These are phyloP conservation scores for Lepus oiostolus DNA, from an alignment of 2,797 vertebrate genomes.

Conservation along the genomic window DNA sequence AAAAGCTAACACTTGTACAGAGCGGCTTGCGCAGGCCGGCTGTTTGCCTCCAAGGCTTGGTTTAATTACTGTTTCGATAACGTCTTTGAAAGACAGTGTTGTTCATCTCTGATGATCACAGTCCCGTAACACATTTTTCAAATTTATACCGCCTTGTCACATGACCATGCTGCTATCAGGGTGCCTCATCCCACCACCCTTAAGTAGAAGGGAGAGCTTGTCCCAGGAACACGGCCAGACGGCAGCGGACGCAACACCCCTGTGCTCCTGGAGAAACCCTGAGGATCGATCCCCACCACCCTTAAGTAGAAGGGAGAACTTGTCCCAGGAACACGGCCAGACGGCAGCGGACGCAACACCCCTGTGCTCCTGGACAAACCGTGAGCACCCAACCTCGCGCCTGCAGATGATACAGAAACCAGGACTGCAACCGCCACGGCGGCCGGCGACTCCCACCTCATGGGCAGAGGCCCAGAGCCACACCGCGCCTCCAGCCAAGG, in stretches of 20 bases:
- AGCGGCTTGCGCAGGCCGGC: not conserved
- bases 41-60: slow-evolving; percentile 8
- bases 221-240: not conserved
- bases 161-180: not conserved
- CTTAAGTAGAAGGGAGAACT: not conserved
- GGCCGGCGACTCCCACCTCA: not conserved
- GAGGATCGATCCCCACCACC: not conserved
- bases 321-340: not conserved
- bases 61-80: not conserved
- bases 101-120: not conserved
- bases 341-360: not conserved
- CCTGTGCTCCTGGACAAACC: no score
- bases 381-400: no score
- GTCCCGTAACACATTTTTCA: not conserved
- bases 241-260: not conserved
- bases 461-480: not conserved
- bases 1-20: not conserved
- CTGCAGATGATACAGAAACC: not conserved
- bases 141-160: not conserved
- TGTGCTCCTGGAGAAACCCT: no score
- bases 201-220: not conserved
- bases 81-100: slow-evolving; percentile 11
- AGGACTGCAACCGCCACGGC: not conserved
- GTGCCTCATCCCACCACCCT: not conserved
- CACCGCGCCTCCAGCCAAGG: not conserved